Evolutionary conservation across 2,888 invertebrate species (phyloP).

Genomic region (Ochlodes sylvanus): DNA sequence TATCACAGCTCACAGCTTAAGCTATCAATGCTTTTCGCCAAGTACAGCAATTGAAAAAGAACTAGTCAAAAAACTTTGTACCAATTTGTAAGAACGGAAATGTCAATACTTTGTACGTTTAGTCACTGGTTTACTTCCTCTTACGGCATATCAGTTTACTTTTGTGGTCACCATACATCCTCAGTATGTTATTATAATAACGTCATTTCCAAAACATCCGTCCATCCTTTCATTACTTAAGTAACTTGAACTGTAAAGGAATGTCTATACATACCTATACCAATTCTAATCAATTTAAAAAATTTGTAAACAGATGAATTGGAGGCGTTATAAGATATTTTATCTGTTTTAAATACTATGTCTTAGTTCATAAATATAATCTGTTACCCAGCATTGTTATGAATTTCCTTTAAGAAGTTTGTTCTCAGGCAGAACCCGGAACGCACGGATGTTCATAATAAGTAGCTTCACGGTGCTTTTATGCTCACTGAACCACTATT

Average conservation of each 20-base stretch:
- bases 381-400: not conserved
- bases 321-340: no score
- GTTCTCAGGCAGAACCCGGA: slow-evolving; percentile 66
- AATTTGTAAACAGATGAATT: not conserved
- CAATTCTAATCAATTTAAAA: not conserved
- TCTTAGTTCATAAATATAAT: no score
- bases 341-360: no score
- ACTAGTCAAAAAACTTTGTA: slow-evolving; percentile 12
- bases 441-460: slow-evolving; percentile 56
- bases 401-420: slow-evolving; percentile 40
- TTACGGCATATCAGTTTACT: slow-evolving; percentile 35
- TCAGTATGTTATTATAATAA: slow-evolving; percentile 30
- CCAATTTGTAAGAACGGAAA: slow-evolving; percentile 24
- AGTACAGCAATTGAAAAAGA: not conserved
- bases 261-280: not conserved
- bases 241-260: slow-evolving; percentile 5
- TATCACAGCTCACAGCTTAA: no score
- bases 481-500: slow-evolving; percentile 26
- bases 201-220: slow-evolving; percentile 17
- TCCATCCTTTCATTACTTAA: slow-evolving; percentile 21
- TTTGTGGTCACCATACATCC: slow-evolving; percentile 40
- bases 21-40: no score
- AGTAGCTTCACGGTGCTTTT: slow-evolving; percentile 18
- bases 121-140: slow-evolving; percentile 35
- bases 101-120: slow-evolving; percentile 19